A percentile compares a stretch with the other conserved stretches of the same genome.
Conservation (phyloP, 2,888 invertebrate species). For the Saturnia japonica region DNA sequence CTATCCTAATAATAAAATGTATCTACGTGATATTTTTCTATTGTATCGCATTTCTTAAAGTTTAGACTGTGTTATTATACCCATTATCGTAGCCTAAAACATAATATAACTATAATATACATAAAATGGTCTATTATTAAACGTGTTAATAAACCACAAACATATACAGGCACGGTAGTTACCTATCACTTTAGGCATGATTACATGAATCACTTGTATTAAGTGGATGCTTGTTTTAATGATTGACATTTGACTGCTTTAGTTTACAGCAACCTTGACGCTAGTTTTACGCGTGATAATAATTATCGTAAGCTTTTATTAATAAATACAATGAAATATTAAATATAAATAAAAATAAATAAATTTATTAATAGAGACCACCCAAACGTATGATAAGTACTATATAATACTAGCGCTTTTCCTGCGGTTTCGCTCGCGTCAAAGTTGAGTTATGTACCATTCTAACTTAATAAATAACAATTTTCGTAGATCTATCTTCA, state of each 20-base stretch:
- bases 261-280: conserved; percentile 6
- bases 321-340: not conserved
- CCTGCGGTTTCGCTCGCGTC: too few species aligned
- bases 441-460: too few species aligned
- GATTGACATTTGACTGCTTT: conserved; percentile 13
- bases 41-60: too few species aligned
- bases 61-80: too few species aligned
- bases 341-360: too few species aligned
- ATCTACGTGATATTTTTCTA: too few species aligned
- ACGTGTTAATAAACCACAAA: conserved; percentile 10
- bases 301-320: not conserved
- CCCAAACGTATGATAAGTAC: not conserved
- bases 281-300: not conserved
- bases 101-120: not conserved
- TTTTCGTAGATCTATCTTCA: too few species aligned
- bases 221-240: conserved; percentile 13
- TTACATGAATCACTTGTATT: conserved; percentile 14
- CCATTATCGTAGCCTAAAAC: not conserved
- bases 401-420: too few species aligned
- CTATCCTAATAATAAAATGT: too few species aligned
- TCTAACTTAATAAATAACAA: too few species aligned
- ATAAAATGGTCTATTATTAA: not conserved
- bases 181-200: conserved; percentile 15
- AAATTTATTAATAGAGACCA: not conserved
- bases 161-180: not conserved